Conservation (phyloP, 2,797 vertebrate species). For the Nyctalus aviator region DNA sequence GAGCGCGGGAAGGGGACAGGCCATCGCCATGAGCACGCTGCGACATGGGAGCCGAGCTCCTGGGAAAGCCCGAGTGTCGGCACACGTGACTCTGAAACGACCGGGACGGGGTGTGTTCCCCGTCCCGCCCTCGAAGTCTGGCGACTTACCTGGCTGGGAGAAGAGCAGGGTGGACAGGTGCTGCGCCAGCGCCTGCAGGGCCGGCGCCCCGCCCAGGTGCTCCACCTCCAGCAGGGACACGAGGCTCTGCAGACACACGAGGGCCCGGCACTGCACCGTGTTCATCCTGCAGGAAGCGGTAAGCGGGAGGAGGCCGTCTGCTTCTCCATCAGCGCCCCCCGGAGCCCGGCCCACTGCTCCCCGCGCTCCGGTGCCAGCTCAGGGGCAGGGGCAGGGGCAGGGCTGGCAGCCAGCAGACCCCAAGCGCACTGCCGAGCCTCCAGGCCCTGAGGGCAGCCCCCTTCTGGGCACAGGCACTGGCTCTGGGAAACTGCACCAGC, state of each 20-base stretch:
- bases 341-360: background rate
- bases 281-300: slow-evolving; percentile 90
- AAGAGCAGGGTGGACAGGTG: slow-evolving; percentile 95
- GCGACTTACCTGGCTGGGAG: slow-evolving; percentile 89
- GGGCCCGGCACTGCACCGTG: slow-evolving; percentile 94
- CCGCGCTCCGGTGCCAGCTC: background rate
- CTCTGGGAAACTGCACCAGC: background rate
- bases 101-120: background rate
- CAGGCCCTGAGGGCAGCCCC: too few species aligned
- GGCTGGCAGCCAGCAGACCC: background rate
- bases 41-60: background rate
- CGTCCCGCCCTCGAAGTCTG: background rate
- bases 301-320: rapidly evolving
- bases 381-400: background rate
- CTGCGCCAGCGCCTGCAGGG: slow-evolving; percentile 93
- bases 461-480: background rate
- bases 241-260: slow-evolving; percentile 96
- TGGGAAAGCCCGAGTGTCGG: background rate
- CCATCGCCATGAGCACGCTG: background rate
- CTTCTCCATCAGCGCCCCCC: background rate
- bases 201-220: slow-evolving; percentile 92
- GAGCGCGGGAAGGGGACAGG: background rate
- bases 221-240: slow-evolving; percentile 94
- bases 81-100: background rate
- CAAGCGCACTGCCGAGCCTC: background rate